phyloP scores from a whole-genome alignment of 2,113 vertebrate species.

The Mormoops blainvillei region DNA sequence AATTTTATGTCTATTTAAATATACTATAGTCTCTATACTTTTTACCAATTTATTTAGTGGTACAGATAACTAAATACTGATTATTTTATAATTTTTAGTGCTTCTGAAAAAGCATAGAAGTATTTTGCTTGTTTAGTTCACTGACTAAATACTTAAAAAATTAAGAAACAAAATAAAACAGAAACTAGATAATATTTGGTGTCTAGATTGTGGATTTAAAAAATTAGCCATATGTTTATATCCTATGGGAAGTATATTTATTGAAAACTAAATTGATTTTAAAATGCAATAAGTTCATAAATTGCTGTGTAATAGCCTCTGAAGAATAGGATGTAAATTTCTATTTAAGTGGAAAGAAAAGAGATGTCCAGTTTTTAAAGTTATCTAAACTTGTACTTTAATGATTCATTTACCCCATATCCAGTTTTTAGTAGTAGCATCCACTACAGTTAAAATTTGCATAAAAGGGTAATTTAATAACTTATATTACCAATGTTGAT shows the following conservation, averaged over 20 bases:
- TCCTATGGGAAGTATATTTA: neutral
- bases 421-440: neutral
- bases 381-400: neutral
- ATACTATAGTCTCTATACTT: neutral
- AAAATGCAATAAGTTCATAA: neutral
- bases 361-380: neutral
- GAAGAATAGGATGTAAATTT: neutral
- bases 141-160: neutral
- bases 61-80: neutral
- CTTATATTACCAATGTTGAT: neutral
- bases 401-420: neutral
- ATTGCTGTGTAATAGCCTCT: neutral
- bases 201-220: neutral
- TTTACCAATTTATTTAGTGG: neutral
- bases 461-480: neutral
- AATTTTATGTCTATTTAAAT: neutral
- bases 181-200: neutral
- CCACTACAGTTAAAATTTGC: neutral
- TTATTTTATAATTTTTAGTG: neutral
- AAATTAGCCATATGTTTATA: neutral
- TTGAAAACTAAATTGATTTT: neutral
- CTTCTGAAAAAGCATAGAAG: neutral
- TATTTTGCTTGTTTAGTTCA: neutral
- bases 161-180: neutral
- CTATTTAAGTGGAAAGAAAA: neutral